A percentile compares a stretch with the other conserved stretches of the same genome.
These are phyloP conservation scores for Pipistrellus kuhlii DNA, from an alignment of 2,797 vertebrate genomes.

Conservation along the genomic window DNA sequence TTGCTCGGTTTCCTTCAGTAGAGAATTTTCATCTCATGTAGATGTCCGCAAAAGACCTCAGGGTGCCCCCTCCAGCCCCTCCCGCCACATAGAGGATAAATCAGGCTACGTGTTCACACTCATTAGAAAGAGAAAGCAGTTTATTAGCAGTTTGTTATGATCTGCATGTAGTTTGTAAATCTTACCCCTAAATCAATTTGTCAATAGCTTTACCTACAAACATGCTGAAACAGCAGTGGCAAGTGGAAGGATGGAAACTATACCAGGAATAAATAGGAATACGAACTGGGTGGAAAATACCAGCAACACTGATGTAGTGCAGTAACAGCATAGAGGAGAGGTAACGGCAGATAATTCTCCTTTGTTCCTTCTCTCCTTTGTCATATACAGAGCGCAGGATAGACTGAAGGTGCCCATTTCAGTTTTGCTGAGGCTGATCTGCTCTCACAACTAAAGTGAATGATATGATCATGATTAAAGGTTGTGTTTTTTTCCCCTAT, in stretches of 20 bases:
- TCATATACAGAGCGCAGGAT: not conserved
- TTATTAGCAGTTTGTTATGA: constrained; percentile 67
- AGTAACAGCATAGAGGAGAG: not conserved
- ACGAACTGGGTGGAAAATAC: not conserved
- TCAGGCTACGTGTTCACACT: constrained; percentile 25
- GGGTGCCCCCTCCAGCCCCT: not conserved
- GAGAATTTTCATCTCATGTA: not conserved
- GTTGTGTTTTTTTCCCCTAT: not conserved
- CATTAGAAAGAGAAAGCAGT: constrained; percentile 52
- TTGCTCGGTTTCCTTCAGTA: not conserved
- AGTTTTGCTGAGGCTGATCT: not conserved
- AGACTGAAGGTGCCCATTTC: not conserved
- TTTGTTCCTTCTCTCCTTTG: not conserved
- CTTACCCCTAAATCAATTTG: constrained; percentile 60
- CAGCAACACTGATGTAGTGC: not conserved
- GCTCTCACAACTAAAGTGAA: not conserved
- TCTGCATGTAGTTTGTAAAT: constrained; percentile 69
- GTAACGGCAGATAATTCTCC: not conserved
- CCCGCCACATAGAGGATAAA: not conserved
- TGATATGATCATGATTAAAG: not conserved
- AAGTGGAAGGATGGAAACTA: not conserved
- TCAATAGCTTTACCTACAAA: constrained; percentile 40
- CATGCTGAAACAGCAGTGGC: constrained; percentile 50
- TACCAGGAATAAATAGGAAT: constrained; percentile 18
- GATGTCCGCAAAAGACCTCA: not conserved